Percentiles rank a stretch among this genome's conserved stretches.
Evolutionary conservation across 2,797 vertebrate species (phyloP).

Genomic region (Brachymystax lenok): DNA sequence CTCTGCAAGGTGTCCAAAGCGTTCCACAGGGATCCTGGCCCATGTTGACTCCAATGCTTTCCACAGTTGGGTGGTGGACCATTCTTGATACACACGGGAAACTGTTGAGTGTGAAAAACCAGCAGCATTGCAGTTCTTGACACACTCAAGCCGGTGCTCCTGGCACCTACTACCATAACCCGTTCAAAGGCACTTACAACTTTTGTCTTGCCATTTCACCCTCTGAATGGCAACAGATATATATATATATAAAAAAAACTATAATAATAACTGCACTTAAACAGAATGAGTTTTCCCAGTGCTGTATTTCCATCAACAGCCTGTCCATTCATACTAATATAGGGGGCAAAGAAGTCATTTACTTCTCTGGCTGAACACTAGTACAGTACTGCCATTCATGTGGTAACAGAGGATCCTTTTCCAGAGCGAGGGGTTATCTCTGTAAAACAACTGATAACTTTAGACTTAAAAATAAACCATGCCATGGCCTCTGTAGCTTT

Average conservation of each 20-base stretch:
- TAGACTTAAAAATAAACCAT: constrained; percentile 16
- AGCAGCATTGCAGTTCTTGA: no score
- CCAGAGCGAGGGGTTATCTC: constrained; percentile 9
- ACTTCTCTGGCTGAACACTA: neutral
- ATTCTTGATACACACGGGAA: no score
- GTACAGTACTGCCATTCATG: constrained; percentile 13
- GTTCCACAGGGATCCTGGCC: no score
- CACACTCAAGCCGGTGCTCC: no score
- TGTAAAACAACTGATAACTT: constrained; percentile 1
- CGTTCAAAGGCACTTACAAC: no score
- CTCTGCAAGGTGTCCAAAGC: no score
- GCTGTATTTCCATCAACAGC: neutral
- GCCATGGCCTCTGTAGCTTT: neutral
- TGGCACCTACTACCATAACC: no score
- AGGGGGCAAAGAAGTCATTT: neutral
- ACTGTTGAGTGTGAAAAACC: no score
- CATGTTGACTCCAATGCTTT: no score
- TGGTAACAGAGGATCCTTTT: neutral
- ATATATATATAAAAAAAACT: constrained; percentile 25
- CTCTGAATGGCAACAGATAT: neutral
- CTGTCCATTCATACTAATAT: neutral
- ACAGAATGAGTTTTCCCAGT: neutral
- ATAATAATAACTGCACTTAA: constrained; percentile 37
- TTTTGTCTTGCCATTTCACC: no score
- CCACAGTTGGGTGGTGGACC: no score